Evolutionary conservation across 2,113 vertebrate genomes (phyloP), one percentile per base, ranked within the genome.

Genomic region (Cardinalis cardinalis): DNA sequence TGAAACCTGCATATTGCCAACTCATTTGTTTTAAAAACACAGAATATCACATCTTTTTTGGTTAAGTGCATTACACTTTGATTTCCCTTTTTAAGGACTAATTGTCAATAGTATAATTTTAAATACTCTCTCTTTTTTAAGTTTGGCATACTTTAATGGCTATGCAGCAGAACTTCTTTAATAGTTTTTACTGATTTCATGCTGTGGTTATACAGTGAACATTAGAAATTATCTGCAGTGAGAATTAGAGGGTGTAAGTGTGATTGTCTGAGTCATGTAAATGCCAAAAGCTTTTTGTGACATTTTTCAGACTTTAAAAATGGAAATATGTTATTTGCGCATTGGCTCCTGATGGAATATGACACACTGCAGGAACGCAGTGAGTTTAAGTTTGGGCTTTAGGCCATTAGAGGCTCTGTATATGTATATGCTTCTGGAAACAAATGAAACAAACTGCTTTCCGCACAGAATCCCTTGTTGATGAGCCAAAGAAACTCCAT

Each of bases 211-310:
- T 87, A 86, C 79, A 92, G 91, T 25, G 96, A 97, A 96, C 77
- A 93, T 95, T 95, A 96, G 95, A 97, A 97, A 97, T 97, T 97
- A 95, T 96, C 95, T 95, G 96, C 90, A 94, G 96, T 92, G 95
- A 96, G 96, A 97, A 97, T 97, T 97, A 97, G 95, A 95, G 94
- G 84, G 84, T 96, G 93, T 94, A 96, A 97, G 93, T 85, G 53
- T 90, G 94, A 96, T 90, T 93, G 72, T 93, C 97, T 97, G 97
- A 97, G 96, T 96, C 96, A 96, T 74, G 92, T 97, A 97, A 97
- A 97, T 97, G 96, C 94, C 96, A 98, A 97, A 98, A 97, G 93
- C 91, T 97, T 97, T 98, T 97, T 96, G 96, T 97, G 97, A 97
- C 94, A 97, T 98, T 97, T 97, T 97, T 97, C 95, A 97, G 96